Conservation (phyloP, 2,888 invertebrate species). For the Eupithecia pulchellata region DNA sequence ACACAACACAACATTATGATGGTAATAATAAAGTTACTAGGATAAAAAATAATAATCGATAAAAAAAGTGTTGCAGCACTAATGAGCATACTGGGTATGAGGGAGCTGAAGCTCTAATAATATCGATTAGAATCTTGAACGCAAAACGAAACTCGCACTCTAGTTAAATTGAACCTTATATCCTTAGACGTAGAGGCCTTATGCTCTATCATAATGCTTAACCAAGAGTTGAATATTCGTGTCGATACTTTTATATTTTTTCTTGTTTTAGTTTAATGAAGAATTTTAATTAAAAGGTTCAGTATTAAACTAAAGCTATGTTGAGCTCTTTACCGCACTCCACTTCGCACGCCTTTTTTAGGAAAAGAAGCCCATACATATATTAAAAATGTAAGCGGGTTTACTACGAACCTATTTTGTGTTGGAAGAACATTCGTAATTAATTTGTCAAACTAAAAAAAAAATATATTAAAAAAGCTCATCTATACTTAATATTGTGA, state of each 20-base stretch:
- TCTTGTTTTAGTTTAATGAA: too few relatives aligned
- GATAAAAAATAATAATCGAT: background rate
- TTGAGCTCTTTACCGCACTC: too few relatives aligned
- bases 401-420: too few relatives aligned
- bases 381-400: too few relatives aligned
- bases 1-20: background rate
- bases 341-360: too few relatives aligned
- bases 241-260: background rate
- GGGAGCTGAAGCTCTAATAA: background rate
- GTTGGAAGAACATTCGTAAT: too few relatives aligned
- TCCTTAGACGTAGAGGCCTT: background rate
- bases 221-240: background rate
- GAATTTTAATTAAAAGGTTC: too few relatives aligned
- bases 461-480: too few relatives aligned
- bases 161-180: background rate
- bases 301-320: too few relatives aligned
- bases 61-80: background rate
- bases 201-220: background rate
- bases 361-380: too few relatives aligned
- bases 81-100: background rate
- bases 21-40: background rate
- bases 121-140: background rate
- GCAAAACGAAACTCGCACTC: background rate
- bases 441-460: too few relatives aligned
- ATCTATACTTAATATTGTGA: too few relatives aligned